phyloP scores from a whole-genome alignment of 2,797 vertebrate species.

The Choloepus didactylus region DNA sequence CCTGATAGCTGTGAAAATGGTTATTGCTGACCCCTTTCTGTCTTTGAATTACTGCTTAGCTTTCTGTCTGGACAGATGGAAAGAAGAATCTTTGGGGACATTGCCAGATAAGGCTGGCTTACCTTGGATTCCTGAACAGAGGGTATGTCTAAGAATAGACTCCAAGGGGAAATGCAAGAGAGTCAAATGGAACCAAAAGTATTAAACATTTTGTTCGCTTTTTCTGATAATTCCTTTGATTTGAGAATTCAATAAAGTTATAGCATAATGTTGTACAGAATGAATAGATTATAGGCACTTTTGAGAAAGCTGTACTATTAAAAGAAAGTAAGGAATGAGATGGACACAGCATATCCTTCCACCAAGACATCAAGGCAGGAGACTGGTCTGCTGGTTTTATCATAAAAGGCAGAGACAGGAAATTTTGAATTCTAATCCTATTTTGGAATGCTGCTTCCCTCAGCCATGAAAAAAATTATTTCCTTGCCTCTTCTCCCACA shows the following conservation, averaged over 20 bases:
- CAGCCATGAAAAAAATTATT: not conserved
- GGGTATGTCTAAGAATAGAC: conserved; percentile 79
- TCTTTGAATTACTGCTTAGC: conserved; percentile 78
- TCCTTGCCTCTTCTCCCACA: conserved; percentile 72
- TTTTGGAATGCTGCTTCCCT: conserved; percentile 58
- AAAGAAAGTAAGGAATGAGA: conserved; percentile 68
- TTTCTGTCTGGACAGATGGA: conserved; percentile 76
- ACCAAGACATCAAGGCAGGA: conserved; percentile 53
- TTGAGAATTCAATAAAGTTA: conserved; percentile 58
- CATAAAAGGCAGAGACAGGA: conserved; percentile 30
- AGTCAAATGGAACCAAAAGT: conserved; percentile 37
- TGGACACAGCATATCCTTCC: conserved; percentile 71
- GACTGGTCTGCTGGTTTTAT: not conserved
- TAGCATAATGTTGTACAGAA: not conserved
- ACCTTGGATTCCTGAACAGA: conserved; percentile 76
- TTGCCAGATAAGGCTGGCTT: conserved; percentile 73
- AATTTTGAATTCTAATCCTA: conserved; percentile 42
- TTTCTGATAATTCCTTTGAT: conserved; percentile 37
- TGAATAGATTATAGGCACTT: conserved; percentile 55
- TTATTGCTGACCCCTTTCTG: conserved; percentile 69
- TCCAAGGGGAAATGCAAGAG: conserved; percentile 61
- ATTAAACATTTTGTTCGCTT: conserved; percentile 64
- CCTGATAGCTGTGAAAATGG: conserved; percentile 32
- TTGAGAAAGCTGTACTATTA: conserved; percentile 73
- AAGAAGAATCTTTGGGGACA: conserved; percentile 78